Conservation (phyloP, 2,797 vertebrate genomes). For the Phrynocephalus forsythii region DNA sequence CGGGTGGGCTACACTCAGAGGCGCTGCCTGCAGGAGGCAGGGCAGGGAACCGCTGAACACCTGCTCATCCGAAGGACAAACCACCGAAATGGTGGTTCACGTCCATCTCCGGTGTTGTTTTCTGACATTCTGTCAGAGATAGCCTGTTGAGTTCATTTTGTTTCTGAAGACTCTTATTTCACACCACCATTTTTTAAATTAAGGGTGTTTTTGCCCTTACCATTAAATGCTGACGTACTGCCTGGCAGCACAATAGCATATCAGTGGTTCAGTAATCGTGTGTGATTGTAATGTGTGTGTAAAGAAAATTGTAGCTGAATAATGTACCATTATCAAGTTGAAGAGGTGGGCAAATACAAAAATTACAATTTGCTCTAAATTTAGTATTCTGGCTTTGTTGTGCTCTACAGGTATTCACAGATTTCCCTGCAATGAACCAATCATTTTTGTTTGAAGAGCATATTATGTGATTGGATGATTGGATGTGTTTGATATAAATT, state of each 20-base stretch:
- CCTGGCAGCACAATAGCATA: slow-evolving; percentile 13
- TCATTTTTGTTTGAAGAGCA: slow-evolving; percentile 21
- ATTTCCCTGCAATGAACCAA: slow-evolving; percentile 20
- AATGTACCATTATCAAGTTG: slow-evolving; percentile 11
- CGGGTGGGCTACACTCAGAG: no score
- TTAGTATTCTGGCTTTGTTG: background rate
- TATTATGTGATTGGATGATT: background rate
- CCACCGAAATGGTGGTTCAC: no score
- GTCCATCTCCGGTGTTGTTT: background rate
- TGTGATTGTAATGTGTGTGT: background rate
- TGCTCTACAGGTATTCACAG: slow-evolving; percentile 16
- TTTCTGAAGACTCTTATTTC: background rate
- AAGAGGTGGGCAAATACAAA: slow-evolving; percentile 24
- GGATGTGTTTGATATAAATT: background rate
- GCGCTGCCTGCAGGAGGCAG: no score
- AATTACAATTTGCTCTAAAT: background rate
- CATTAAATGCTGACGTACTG: slow-evolving; percentile 17
- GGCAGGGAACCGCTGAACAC: no score
- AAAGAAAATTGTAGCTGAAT: slow-evolving; percentile 16
- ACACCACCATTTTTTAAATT: background rate
- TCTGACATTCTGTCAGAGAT: background rate
- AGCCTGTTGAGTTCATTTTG: background rate
- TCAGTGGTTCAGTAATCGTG: slow-evolving; percentile 22
- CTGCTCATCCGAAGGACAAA: no score
- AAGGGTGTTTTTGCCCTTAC: background rate